These are phyloP conservation scores for Theretra japonica DNA, from an alignment of 2,888 invertebrate species.

Conservation along the genomic window DNA sequence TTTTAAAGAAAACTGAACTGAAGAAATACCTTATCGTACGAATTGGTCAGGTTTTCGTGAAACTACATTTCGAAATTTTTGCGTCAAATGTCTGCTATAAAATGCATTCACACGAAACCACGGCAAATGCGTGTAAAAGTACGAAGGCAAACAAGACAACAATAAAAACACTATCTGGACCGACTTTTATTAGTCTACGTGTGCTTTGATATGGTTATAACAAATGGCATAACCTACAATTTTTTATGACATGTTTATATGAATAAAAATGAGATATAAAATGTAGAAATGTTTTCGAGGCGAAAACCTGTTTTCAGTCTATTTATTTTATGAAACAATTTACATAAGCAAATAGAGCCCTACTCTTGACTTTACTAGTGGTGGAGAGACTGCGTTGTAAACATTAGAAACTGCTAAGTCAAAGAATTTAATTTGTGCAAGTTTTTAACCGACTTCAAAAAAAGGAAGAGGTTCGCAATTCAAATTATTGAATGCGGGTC, in stretches of 20 bases:
- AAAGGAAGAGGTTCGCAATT: too few species aligned
- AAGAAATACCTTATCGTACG: too few species aligned
- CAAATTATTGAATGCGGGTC: too few species aligned
- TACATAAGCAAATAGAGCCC: too few species aligned
- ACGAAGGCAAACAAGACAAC: background rate
- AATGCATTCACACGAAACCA: background rate
- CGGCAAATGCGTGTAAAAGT: background rate
- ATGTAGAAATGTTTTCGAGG: background rate
- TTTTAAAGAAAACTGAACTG: too few species aligned
- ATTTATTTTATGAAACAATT: background rate
- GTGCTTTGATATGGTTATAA: conserved; percentile 18
- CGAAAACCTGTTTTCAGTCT: background rate
- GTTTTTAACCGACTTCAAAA: too few species aligned
- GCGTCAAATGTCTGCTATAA: background rate
- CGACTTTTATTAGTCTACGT: conserved; percentile 14
- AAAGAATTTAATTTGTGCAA: too few species aligned
- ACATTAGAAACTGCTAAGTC: too few species aligned
- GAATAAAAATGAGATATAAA: conserved; percentile 23
- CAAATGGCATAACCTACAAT: conserved; percentile 9
- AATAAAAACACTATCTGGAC: background rate
- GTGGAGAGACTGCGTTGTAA: too few species aligned
- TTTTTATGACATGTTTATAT: conserved; percentile 24
- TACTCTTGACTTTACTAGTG: too few species aligned
- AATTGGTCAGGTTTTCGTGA: too few species aligned
- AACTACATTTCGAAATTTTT: too few species aligned